These are phyloP conservation scores for Vandiemenella viatica DNA, from an alignment of 2,888 invertebrate species.

Conservation along the genomic window DNA sequence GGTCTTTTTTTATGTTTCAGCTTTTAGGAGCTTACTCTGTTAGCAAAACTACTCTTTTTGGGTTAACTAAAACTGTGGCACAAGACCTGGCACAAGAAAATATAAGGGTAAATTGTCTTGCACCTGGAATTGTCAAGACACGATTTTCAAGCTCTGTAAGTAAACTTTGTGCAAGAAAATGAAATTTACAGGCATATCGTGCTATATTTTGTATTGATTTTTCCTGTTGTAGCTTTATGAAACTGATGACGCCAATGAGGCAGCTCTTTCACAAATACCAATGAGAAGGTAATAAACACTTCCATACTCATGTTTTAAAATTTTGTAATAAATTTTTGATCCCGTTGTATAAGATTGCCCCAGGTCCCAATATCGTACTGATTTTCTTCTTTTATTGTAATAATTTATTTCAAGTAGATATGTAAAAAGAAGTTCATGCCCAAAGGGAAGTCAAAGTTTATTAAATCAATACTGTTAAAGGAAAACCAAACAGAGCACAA, in stretches of 20 bases:
- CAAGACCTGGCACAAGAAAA: slow-evolving; percentile 60
- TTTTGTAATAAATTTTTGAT: no score
- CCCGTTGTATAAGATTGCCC: no score
- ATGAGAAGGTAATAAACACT: slow-evolving; percentile 41
- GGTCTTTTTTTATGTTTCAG: slow-evolving; percentile 31
- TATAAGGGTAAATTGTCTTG: slow-evolving; percentile 84
- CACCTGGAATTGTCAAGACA: slow-evolving; percentile 83
- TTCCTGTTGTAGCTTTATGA: slow-evolving; percentile 37
- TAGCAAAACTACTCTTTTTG: slow-evolving; percentile 83
- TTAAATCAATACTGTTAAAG: no score
- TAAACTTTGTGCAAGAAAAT: slow-evolving; percentile 15
- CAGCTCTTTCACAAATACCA: slow-evolving; percentile 41
- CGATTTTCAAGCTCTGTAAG: slow-evolving; percentile 70
- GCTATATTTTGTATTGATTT: neutral
- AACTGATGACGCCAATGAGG: slow-evolving; percentile 39
- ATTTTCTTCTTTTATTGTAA: no score
- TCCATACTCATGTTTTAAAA: no score
- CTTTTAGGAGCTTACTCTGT: slow-evolving; percentile 82
- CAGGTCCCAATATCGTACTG: no score
- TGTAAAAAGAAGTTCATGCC: no score
- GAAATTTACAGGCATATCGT: neutral
- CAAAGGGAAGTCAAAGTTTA: no score
- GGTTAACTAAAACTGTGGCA: slow-evolving; percentile 71
- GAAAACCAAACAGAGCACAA: no score
- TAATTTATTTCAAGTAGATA: no score